Base-by-base conservation (phyloP, 2,888 invertebrate genomes). In the Papilio elwesi region DNA sequence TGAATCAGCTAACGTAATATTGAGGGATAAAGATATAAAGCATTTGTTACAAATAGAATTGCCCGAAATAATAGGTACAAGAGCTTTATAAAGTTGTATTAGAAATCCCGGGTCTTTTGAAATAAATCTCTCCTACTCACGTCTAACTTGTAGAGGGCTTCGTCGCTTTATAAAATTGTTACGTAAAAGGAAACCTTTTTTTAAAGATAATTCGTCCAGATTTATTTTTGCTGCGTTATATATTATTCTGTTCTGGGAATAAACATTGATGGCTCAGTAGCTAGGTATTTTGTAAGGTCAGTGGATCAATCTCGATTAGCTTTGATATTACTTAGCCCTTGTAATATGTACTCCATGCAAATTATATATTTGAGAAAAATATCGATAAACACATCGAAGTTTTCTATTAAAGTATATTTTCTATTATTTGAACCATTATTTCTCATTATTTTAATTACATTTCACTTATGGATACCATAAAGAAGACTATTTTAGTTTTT, bases 91-190 rank as follows among this genome's bases (percentile, higher is more conserved):
- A 57, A 48, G 68, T 68, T 68, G 57, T 57, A 57, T 68, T 47
- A 68, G 57, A 68, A 57, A 68, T 47, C 57, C 68, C 26, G 48
- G 57, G 26, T 43, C 59, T 43, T 62, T 62, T 62, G 48, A 68
- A 48, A 68, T 68, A 68, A 68, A 68, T 68, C 68, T 68, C 57
- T 68, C 57, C 68, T 13, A 57, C 48, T 36, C 57, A 47, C 68
- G 57, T 68, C 57, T 57, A 68, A 57, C 57, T 59, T 68, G 68
- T 57, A 48, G 48, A 48, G 53, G 53, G 48, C 49, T 57, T 48
- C 57, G 63, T 48, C 48, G 57, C 53, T 48, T 68, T 68, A 68
- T 26, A 68, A 68, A 26, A 68, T 68, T 68, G 57, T 68, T 68
- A 68, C 52, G 47, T 47, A 68, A 57, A 68, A 57, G 57, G 53